Base-by-base conservation (phyloP, 2,888 invertebrate species). In the Criorhina ranunculi region DNA sequence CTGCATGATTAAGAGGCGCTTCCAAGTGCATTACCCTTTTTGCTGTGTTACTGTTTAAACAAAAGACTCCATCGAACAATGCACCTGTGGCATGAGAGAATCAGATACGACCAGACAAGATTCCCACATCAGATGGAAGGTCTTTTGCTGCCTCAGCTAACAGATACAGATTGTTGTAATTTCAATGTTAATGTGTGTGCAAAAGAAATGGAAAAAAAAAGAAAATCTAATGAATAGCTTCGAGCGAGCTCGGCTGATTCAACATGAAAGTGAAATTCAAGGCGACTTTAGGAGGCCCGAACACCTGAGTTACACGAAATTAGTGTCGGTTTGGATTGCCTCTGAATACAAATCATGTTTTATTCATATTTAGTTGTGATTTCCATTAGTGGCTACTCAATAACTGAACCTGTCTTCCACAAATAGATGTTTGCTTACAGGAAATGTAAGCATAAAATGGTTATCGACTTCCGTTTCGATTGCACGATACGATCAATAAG, bases 221-320 rank as follows among this genome's bases (percentile, higher is more conserved):
- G 59, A 60, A 67, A 72, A 44, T 44, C 29, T 73, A 79, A 79
- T 73, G 66, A 79, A 72, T 73, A 24, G 75, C 42, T 33, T 0
- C 33, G 35, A 49, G 35, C 59, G 49, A 40, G 60, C 46, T 46
- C 42, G 40, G 8, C 59, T 55, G 24, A 15, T 53, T 55, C 57
- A 11, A 8, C 31, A 66, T 72, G 66, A 79, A 79, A 79, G 79
- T 79, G 66, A 79, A 79, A 79, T 51, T 66, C 72, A 79, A 73
- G 72, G 78, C 33, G 66, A 53, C 60, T 19, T 19, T 42, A 15
- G 24, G 2, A 24, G 49, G 49, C 46, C 19, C 24, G 44, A 42
- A 55, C 24, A 53, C 42, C 40, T 53, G 42, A 44, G 53, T 33
- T 44, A 37, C 51, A 51, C 51, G 66, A 51, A 64, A 57, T 49